Conservation (phyloP, 2,888 invertebrate genomes). For the Tribolium freemani region DNA sequence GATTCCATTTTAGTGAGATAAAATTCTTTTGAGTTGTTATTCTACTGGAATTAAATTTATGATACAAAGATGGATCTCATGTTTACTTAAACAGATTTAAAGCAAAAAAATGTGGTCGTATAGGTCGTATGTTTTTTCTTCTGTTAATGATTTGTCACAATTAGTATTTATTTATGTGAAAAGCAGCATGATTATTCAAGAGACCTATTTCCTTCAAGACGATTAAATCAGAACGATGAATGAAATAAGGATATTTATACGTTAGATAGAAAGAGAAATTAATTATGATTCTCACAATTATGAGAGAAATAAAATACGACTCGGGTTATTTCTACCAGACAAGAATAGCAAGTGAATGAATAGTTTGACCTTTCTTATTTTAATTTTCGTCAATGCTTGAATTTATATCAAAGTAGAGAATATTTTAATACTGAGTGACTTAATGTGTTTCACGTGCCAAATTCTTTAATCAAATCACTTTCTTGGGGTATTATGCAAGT, state of each 20-base stretch:
- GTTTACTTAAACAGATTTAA: too few relatives aligned
- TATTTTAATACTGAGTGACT: neutral
- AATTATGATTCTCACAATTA: neutral
- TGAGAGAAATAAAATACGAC: neutral
- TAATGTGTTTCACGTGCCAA: neutral
- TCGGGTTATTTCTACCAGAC: neutral
- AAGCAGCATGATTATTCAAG: neutral
- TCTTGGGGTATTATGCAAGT: neutral
- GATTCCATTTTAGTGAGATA: too few relatives aligned
- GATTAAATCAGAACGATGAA: neutral
- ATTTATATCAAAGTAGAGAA: too few relatives aligned
- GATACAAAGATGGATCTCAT: too few relatives aligned
- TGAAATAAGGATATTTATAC: neutral
- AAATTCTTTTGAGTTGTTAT: too few relatives aligned
- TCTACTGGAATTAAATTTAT: too few relatives aligned
- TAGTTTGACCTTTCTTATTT: neutral
- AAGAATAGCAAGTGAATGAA: neutral
- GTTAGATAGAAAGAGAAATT: neutral
- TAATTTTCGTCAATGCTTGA: too few relatives aligned
- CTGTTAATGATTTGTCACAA: neutral
- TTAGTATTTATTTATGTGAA: neutral
- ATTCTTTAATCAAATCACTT: neutral
- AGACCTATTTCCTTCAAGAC: neutral
- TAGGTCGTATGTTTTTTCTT: too few relatives aligned
- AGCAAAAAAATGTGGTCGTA: too few relatives aligned